These are phyloP conservation scores for Montipora capricornis DNA, from an alignment of 64 coral and sea anemone genomes.

Conservation along the genomic window DNA sequence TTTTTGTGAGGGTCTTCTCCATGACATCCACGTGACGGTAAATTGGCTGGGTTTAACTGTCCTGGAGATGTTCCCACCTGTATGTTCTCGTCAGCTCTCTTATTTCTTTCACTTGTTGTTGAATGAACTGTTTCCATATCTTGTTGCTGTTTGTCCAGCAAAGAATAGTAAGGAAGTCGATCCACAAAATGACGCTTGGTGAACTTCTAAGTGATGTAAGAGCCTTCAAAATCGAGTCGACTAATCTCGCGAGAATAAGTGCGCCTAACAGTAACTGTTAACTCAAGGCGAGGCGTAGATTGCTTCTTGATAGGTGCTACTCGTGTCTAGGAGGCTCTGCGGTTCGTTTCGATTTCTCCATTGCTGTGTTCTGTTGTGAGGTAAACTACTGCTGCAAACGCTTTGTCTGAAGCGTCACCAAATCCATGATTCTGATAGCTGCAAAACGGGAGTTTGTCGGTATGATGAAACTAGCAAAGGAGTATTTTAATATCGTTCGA, in stretches of 20 bases:
- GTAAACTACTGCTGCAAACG: background rate
- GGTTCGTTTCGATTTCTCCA: too few relatives aligned
- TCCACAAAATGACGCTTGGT: constrained; percentile 19
- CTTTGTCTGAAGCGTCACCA: background rate
- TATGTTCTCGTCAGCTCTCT: background rate
- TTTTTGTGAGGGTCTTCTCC: constrained; percentile 33
- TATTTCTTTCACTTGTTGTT: constrained; percentile 15
- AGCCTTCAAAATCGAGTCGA: background rate
- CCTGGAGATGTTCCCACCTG: background rate
- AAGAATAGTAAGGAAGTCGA: constrained; percentile 29
- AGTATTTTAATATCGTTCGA: too few relatives aligned
- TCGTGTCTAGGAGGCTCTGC: too few relatives aligned
- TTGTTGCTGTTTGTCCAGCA: constrained; percentile 42
- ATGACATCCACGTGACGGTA: constrained; percentile 28
- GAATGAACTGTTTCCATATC: background rate
- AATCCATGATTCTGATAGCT: constrained; percentile 10
- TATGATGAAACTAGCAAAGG: too few relatives aligned
- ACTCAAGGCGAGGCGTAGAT: constrained; percentile 15
- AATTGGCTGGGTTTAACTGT: constrained; percentile 1
- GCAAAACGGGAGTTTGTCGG: too few relatives aligned
- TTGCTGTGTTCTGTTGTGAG: background rate
- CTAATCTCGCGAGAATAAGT: background rate
- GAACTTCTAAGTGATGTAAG: background rate
- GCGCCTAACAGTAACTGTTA: background rate
- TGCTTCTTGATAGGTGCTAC: constrained; percentile 15